A percentile compares a stretch with the other conserved stretches of the same genome.
Conservation (phyloP, 2,797 vertebrate species). For the Sylvia borin region DNA sequence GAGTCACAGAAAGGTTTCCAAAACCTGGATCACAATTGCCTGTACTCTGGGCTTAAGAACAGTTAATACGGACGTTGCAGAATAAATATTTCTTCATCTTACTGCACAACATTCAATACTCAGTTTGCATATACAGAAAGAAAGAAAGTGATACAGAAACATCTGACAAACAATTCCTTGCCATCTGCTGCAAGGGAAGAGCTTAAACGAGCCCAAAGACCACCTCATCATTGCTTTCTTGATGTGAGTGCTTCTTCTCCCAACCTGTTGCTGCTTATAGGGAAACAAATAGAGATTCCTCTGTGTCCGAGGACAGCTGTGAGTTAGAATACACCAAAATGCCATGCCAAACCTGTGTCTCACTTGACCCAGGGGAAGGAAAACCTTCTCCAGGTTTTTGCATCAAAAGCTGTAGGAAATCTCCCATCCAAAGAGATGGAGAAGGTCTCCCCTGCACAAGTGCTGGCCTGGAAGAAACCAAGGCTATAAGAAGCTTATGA, state of each 20-base stretch:
- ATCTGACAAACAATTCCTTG: not conserved
- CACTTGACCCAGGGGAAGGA: not conserved
- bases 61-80: not conserved
- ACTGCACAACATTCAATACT: not conserved
- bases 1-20: not conserved
- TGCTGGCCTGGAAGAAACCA: not conserved
- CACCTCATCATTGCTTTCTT: not conserved
- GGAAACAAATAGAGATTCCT: not conserved
- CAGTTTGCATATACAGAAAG: not conserved
- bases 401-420: not conserved
- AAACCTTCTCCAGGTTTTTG: not conserved
- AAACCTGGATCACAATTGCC: not conserved
- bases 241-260: not conserved
- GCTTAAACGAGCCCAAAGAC: not conserved
- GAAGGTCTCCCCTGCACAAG: not conserved
- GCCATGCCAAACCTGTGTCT: not conserved
- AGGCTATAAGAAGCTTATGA: not conserved
- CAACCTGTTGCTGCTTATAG: not conserved
- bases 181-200: not conserved
- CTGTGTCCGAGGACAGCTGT: not conserved
- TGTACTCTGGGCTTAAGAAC: not conserved
- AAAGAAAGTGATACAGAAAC: not conserved
- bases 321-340: not conserved
- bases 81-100: not conserved
- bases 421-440: not conserved